A percentile compares a stretch with the other conserved stretches of the same genome.
Evolutionary conservation across 2,888 invertebrate genomes (phyloP).

Genomic region (Acrocera orbiculus): DNA sequence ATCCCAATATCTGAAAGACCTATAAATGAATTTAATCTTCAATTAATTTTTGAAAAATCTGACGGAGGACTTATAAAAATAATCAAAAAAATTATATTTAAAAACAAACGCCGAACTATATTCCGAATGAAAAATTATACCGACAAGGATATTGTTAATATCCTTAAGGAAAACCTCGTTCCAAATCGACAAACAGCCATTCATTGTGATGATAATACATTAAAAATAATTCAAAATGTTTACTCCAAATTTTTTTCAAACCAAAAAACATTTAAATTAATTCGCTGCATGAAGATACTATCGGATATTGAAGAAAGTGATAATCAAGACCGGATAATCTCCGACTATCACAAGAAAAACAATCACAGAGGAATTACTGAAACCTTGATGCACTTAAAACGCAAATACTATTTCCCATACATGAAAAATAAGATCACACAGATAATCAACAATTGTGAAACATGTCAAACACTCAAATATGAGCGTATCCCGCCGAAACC

Average conservation of each 20-base stretch:
- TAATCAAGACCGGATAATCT: slow-evolving; percentile 9
- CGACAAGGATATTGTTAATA: slow-evolving; percentile 7
- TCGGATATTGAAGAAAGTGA: slow-evolving; percentile 3
- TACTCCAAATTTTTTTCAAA: slow-evolving; percentile 1
- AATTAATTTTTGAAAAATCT: slow-evolving; percentile 5
- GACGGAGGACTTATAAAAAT: background rate
- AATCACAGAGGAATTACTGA: slow-evolving; percentile 9
- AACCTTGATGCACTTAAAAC: slow-evolving; percentile 7
- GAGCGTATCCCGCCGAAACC: slow-evolving; percentile 10
- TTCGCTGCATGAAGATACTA: slow-evolving; percentile 1
- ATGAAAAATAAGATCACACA: slow-evolving; percentile 7
- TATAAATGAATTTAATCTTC: slow-evolving; percentile 10
- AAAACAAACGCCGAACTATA: background rate
- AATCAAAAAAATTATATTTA: background rate
- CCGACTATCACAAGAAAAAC: slow-evolving; percentile 4
- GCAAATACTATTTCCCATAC: slow-evolving; percentile 5
- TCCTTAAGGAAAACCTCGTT: slow-evolving; percentile 7
- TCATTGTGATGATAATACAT: slow-evolving; percentile 6
- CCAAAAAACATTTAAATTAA: background rate
- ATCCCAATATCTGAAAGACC: slow-evolving; percentile 11
- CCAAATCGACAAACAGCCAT: slow-evolving; percentile 10
- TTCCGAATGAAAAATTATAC: background rate
- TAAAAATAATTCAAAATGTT: background rate
- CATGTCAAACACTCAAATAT: slow-evolving; percentile 6
- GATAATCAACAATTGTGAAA: slow-evolving; percentile 6